phyloP scores from a whole-genome alignment of 2,888 invertebrate genomes.

The Melieria omissa region DNA sequence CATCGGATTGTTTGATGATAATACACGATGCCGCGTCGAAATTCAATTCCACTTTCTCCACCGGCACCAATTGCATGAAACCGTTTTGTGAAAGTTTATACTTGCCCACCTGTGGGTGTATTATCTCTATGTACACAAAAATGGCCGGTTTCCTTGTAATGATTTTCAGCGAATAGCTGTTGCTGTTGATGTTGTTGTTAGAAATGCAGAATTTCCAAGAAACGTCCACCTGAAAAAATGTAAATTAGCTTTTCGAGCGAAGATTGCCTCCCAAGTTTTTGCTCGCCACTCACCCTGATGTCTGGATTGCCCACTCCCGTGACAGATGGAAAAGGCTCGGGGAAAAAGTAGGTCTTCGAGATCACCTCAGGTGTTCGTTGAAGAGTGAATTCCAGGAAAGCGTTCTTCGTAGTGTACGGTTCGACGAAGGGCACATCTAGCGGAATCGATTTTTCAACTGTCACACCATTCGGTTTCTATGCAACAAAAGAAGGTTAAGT shows the following conservation, averaged over 20 bases:
- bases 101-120: slow-evolving; percentile 45
- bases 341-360: slow-evolving; percentile 77
- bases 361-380: slow-evolving; percentile 67
- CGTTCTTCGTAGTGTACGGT: slow-evolving; percentile 52
- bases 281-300: slow-evolving; percentile 67
- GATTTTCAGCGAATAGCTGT: slow-evolving; percentile 56
- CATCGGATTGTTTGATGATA: slow-evolving; percentile 50
- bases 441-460: slow-evolving; percentile 57
- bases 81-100: slow-evolving; percentile 64
- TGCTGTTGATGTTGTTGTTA: slow-evolving; percentile 21
- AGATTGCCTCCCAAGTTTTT: background rate
- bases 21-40: slow-evolving; percentile 52
- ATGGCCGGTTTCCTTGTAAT: slow-evolving; percentile 59
- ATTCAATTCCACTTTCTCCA: slow-evolving; percentile 57
- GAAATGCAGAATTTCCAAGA: slow-evolving; percentile 51
- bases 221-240: slow-evolving; percentile 53
- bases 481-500: slow-evolving; percentile 13
- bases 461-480: slow-evolving; percentile 61
- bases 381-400: slow-evolving; percentile 68
- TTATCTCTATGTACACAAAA: slow-evolving; percentile 62
- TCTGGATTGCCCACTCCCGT: slow-evolving; percentile 69
- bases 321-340: slow-evolving; percentile 70
- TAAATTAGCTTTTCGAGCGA: background rate
- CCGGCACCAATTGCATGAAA: slow-evolving; percentile 59
- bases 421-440: slow-evolving; percentile 52